A percentile compares a stretch with the other conserved stretches of the same genome.
phyloP scores from a whole-genome alignment of 1,140 invertebrate genomes.

The Drosophila subpulchrella region DNA sequence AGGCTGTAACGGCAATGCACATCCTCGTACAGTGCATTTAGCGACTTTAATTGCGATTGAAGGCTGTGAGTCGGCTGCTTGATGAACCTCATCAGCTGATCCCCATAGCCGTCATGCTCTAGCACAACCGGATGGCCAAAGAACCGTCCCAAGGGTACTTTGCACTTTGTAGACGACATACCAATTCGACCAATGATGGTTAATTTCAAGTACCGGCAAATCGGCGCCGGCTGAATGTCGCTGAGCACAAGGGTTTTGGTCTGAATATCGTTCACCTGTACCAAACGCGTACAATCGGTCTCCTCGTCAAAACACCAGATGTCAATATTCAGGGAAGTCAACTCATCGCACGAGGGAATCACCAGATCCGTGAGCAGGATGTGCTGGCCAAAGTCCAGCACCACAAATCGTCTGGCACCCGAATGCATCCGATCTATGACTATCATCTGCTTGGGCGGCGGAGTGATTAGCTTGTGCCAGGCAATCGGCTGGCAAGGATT shows the following conservation, averaged over 20 bases:
- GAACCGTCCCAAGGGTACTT: conserved; percentile 96
- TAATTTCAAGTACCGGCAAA: conserved; percentile 95
- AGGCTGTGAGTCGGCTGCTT: conserved; percentile 61
- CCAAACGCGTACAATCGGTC: conserved; percentile 92
- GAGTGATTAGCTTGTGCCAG: conserved; percentile 90
- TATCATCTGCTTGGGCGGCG: conserved; percentile 92
- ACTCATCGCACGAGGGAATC: conserved; percentile 93
- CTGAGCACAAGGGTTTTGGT: conserved; percentile 92
- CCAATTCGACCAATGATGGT: conserved; percentile 95
- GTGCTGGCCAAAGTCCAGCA: conserved; percentile 94
- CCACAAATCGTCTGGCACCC: conserved; percentile 93
- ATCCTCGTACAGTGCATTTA: conserved; percentile 88
- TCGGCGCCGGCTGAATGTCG: conserved; percentile 94
- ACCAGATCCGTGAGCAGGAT: conserved; percentile 93
- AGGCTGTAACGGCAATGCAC: conserved; percentile 93
- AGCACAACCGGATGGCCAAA: conserved; percentile 94
- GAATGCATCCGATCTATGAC: conserved; percentile 97
- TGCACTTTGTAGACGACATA: conserved; percentile 94
- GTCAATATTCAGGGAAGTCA: conserved; percentile 95
- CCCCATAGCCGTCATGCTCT: conserved; percentile 88
- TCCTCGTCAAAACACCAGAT: conserved; percentile 95
- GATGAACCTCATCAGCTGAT: conserved; percentile 80
- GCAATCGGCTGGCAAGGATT: conserved; percentile 85
- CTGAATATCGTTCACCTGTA: conserved; percentile 94
- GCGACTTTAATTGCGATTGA: conserved; percentile 71